Base-by-base conservation (phyloP, 1,140 invertebrate genomes). In the Chymomyza costata region DNA sequence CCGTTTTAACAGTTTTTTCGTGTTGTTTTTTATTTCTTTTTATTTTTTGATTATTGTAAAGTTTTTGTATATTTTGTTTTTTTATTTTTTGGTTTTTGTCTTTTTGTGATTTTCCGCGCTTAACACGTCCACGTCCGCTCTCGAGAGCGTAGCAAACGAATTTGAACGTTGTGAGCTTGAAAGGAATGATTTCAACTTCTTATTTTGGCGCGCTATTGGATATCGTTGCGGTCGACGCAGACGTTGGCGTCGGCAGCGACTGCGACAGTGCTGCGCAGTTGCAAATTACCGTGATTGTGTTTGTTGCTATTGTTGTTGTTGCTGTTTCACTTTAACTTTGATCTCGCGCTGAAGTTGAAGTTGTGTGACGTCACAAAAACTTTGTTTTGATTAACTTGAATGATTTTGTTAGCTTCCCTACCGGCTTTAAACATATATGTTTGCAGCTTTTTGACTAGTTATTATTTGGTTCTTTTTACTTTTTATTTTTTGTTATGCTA, bases 91-190 rank as follows among this genome's bases (percentile, higher is more conserved):
- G 15, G 21, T 15, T 50, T 64, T 55, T 32, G 31, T 38, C 39
- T 35, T 51, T 64, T 58, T 60, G 41, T 30, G 64, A 74, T 52
- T 80, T 65, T 71, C 63, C 82, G 81, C 76, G 74, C 65, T 65
- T 51, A 70, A 5, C 21, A 8, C 21, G 21, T 25, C 21, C 21
- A 84, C 82, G 82, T 82, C 82, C 82, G 82, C 82, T 84, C 82
- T 68, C 71, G 60, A 80, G 82, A 84, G 82, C 82, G 71, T 62
- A 82, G 64, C 71, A 80, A 84, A 84, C 82, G 74, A 81, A 73
- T 80, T 80, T 80, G 73, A 80, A 80, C 73, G 61, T 65, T 65
- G 63, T 65, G 54, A 40, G 63, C 47, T 50, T 53, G 58, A 80
- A 80, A 80, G 74, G 74, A 80, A 80, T 80, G 73, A 80, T 68